Percentiles rank a stretch among this genome's conserved stretches.
Evolutionary conservation across 1,140 invertebrate species (phyloP).

Genomic region (Sesamia nonagrioides): DNA sequence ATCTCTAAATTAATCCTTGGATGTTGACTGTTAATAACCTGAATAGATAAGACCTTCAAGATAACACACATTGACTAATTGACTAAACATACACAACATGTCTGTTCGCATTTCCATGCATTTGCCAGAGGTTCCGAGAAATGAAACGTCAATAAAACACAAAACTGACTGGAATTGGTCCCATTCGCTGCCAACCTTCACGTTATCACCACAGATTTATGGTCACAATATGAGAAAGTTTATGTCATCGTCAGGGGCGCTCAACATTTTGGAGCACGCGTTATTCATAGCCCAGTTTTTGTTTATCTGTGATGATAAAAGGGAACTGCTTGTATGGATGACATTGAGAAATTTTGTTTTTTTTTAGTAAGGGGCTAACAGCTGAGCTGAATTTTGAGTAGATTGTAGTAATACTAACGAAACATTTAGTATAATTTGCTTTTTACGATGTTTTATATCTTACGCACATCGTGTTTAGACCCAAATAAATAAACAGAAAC

Average conservation of each 20-base stretch:
- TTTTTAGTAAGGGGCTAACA: too few species aligned
- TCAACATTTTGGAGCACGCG: slow-evolving; percentile 26
- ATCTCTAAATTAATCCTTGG: too few species aligned
- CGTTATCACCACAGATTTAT: slow-evolving; percentile 35
- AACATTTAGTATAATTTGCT: background rate
- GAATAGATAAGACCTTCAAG: too few species aligned
- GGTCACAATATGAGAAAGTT: slow-evolving; percentile 32
- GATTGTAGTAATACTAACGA: background rate
- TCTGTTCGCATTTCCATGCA: too few species aligned
- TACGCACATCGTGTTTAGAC: too few species aligned
- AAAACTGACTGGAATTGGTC: background rate
- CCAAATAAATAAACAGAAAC: too few species aligned
- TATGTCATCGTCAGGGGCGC: slow-evolving; percentile 27
- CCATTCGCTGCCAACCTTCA: background rate
- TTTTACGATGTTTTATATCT: too few species aligned
- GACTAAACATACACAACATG: background rate
- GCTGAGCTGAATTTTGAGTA: slow-evolving; percentile 15
- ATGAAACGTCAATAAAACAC: background rate
- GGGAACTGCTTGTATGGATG: background rate
- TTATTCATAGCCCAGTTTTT: slow-evolving; percentile 25
- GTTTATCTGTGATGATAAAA: slow-evolving; percentile 29
- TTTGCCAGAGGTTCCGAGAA: background rate
- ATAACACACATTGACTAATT: background rate
- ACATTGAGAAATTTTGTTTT: slow-evolving; percentile 10
- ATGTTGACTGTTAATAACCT: too few species aligned